phyloP scores from a whole-genome alignment of 2,113 vertebrate species.

The Morphnarchus princeps region DNA sequence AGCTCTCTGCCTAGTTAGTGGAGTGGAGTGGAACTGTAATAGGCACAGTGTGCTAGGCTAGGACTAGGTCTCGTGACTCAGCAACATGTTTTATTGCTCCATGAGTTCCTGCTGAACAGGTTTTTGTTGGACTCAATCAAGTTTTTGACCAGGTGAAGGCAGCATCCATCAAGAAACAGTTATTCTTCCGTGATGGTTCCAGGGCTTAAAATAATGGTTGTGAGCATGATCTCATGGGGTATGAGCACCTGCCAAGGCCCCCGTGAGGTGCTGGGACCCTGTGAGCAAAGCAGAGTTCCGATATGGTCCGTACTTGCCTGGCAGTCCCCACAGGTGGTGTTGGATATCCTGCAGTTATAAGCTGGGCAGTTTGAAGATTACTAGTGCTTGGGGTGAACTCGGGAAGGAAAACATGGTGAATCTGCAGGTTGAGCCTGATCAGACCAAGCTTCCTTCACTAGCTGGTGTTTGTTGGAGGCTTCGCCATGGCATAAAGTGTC shows the following conservation, averaged over 20 bases:
- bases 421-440: neutral
- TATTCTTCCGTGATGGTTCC: neutral
- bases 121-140: neutral
- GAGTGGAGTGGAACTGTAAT: neutral
- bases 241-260: neutral
- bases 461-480: neutral
- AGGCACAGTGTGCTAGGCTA: neutral
- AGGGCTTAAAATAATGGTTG: neutral
- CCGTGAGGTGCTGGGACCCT: neutral
- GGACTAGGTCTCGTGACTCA: neutral
- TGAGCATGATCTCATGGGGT: neutral
- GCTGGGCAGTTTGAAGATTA: neutral
- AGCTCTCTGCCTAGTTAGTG: constrained; percentile 23
- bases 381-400: too few species aligned
- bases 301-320: neutral
- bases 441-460: neutral
- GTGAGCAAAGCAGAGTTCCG: neutral
- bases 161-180: neutral
- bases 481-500: neutral
- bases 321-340: neutral
- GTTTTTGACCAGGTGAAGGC: neutral
- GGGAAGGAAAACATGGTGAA: neutral
- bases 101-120: neutral
- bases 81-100: neutral
- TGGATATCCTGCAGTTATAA: neutral